These are phyloP conservation scores for Glaucopsyche alexis DNA, from an alignment of 2,888 invertebrate species.

Conservation along the genomic window DNA sequence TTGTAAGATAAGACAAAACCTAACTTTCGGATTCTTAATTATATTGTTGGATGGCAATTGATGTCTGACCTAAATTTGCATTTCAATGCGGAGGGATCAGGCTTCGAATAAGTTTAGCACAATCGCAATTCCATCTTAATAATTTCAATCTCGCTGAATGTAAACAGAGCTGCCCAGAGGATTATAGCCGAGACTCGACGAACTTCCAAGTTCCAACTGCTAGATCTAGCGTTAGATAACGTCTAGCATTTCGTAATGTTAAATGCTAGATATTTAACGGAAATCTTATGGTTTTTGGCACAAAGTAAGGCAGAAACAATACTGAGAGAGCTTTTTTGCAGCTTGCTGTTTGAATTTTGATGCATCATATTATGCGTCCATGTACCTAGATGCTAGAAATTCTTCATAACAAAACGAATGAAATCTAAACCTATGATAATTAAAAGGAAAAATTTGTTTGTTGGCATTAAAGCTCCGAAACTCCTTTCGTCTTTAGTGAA, in stretches of 20 bases:
- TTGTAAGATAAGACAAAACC: conserved; percentile 49
- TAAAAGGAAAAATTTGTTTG: too few relatives aligned
- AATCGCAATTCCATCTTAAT: conserved; percentile 72
- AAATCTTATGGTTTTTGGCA: neutral
- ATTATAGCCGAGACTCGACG: conserved; percentile 65
- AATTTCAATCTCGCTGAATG: conserved; percentile 68
- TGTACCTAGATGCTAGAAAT: too few relatives aligned
- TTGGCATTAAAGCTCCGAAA: too few relatives aligned
- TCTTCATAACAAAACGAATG: too few relatives aligned
- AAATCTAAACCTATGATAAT: too few relatives aligned
- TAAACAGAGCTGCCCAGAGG: conserved; percentile 67
- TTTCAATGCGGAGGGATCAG: conserved; percentile 64
- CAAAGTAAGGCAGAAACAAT: neutral
- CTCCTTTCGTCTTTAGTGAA: too few relatives aligned
- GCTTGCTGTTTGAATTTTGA: neutral
- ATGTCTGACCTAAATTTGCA: conserved; percentile 73
- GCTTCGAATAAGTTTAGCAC: conserved; percentile 65
- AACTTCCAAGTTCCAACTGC: conserved; percentile 52
- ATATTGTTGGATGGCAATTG: conserved; percentile 68
- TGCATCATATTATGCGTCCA: neutral
- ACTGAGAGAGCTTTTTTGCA: neutral
- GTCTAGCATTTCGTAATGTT: conserved; percentile 40
- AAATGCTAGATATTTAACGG: neutral
- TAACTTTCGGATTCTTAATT: conserved; percentile 62
- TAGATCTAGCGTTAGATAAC: conserved; percentile 42